Evolutionary conservation across 2,797 vertebrate genomes (phyloP), one percentile per base, ranked within the genome.

Genomic region (Triplophysa yarkandensis): DNA sequence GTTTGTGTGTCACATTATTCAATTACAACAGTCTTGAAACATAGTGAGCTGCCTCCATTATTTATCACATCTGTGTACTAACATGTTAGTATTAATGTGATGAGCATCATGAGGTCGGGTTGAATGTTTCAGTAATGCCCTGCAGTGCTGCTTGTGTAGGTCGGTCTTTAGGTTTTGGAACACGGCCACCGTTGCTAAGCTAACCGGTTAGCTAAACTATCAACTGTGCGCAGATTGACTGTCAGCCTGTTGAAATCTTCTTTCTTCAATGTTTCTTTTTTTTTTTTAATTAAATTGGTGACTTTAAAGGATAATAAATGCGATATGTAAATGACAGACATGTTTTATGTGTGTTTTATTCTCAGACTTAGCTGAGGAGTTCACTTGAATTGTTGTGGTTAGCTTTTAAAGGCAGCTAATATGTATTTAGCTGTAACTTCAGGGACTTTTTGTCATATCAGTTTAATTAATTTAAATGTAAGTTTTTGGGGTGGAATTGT

Each of bases 191-290:
- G 71, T 55, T 30, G 71, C 71, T 73, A 73, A 39, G 63, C 72
- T 74, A 74, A 48, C 62, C 63, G 63, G 72, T 48, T 67, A 67
- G 72, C 72, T 14, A 46, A 34, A 44, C 28, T 27, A 74, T 21
- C 36, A 14, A 19, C 10, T 32, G 34, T 32, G 21, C 4, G 27
- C 52, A 2, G 32, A 16, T 14, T 39, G 39, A 36, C 54, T 46
- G 25, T 10, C 4, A 14, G 17, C 48, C 21, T 36, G 19, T 27
- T 16, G 4, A 23, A 5, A 23, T 65, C 4, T 17, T 65, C 10
- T 55, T 32, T 23, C 3, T 73, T 11, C 10, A 10, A n/a, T n/a
- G n/a, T n/a, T n/a, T n/a, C n/a, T n/a, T n/a, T n/a, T n/a, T n/a
- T n/a, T n/a, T n/a, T n/a, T n/a, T n/a, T n/a, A n/a, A n/a, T n/a